Evolutionary conservation across 2,888 invertebrate species (phyloP), one percentile per base, ranked within the genome.

Genomic region (Cetonia aurata): DNA sequence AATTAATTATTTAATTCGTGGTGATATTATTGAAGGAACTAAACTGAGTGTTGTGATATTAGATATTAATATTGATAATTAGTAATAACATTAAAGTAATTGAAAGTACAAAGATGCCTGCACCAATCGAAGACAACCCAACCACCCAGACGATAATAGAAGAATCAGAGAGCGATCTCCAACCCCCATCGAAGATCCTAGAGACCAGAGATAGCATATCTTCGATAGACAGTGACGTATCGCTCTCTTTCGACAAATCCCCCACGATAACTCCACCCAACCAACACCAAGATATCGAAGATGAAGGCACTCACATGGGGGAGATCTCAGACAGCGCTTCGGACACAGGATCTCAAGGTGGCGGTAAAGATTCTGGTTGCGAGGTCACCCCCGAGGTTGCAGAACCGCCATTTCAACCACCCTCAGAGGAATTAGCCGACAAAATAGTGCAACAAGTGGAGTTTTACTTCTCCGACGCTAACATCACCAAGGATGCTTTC

Each of bases 401-500:
- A 37, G 90, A 90, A 78, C 87, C 90, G 3, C 90, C 90, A 0
- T 91, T 91, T 82, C 85, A 86, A 0, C 88, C 89, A 0, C 95
- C 94, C 0, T 91, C 90, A 75, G 93, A 93, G 3, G 94, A 94
- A 76, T 84, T 94, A 41, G 90, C 93, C 10, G 89, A 91, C 73
- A 90, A 92, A 78, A 95, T 96, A 77, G 90, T 93, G 60, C 89
- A 92, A 56, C 96, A 96, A 82, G 97, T 98, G 25, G 98, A 98
- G 85, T 96, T 94, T 82, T 98, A 98, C 85, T 98, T 98, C 85
- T 96, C 96, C 72, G 96, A 98, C 81, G 95, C 94, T 62, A 96
- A 96, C 83, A 95, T 98, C 76, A 91, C 96, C 3, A 97, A 97
- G 83, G 98, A 98, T 82, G 96, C 97, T 12, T 98, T 98, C 85